phyloP scores from a whole-genome alignment of 2,113 vertebrate species.

The Pelecanoides urinatrix region DNA sequence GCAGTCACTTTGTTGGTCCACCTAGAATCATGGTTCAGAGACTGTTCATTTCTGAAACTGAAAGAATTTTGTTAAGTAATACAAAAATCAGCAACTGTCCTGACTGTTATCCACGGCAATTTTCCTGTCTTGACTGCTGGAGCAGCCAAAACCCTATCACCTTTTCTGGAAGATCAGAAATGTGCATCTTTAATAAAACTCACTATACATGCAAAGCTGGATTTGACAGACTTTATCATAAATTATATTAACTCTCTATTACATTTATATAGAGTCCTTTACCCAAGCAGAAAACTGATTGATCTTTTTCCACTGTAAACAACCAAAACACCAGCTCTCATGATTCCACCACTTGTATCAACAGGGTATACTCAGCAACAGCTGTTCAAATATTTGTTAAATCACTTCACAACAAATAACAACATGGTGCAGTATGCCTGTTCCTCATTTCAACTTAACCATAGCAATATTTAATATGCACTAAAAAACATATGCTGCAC shows the following conservation, averaged over 20 bases:
- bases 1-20: background rate
- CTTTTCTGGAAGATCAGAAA: background rate
- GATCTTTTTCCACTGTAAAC: background rate
- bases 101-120: background rate
- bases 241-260: background rate
- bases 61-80: background rate
- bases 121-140: background rate
- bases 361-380: constrained; percentile 3
- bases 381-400: constrained; percentile 69
- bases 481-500: background rate
- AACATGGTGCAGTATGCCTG: background rate
- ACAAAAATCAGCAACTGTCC: background rate
- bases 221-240: background rate
- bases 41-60: background rate
- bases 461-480: background rate
- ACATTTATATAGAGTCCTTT: background rate
- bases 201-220: background rate
- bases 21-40: background rate
- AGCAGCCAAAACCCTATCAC: background rate
- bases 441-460: constrained; percentile 11
- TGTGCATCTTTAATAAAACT: background rate
- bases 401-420: constrained; percentile 60
- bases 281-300: background rate
- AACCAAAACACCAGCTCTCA: background rate
- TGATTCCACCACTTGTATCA: background rate